phyloP scores from a whole-genome alignment of 1,140 invertebrate genomes.

The Paramacrobiotus metropolitanus region DNA sequence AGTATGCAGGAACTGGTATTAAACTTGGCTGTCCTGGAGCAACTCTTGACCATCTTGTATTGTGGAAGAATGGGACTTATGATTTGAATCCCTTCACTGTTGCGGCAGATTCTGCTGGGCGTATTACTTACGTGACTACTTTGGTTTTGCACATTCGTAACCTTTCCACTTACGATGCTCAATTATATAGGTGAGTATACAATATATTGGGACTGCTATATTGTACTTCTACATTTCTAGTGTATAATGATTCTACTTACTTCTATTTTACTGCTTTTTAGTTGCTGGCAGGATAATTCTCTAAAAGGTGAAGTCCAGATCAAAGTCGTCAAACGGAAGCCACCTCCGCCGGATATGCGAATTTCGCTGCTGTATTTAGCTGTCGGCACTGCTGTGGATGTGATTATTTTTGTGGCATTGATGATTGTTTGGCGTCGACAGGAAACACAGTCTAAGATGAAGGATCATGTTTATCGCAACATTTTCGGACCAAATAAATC shows the following conservation, averaged over 20 bases:
- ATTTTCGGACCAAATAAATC: too few species aligned
- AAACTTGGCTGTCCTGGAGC: neutral
- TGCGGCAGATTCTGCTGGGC: neutral
- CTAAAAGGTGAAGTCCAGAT: neutral
- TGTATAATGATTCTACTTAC: neutral
- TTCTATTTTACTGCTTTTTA: neutral
- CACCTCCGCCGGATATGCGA: neutral
- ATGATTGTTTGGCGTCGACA: neutral
- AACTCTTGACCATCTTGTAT: neutral
- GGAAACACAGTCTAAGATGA: too few species aligned
- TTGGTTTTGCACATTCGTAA: neutral
- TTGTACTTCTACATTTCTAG: too few species aligned
- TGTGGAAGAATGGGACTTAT: neutral
- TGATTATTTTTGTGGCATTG: neutral
- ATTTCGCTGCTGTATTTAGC: neutral
- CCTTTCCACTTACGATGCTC: neutral
- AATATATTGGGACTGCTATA: too few species aligned
- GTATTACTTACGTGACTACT: neutral
- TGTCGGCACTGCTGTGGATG: neutral
- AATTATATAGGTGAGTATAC: neutral
- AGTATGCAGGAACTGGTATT: neutral
- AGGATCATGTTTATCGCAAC: too few species aligned
- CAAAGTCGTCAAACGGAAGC: conserved; percentile 1
- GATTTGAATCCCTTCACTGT: neutral
- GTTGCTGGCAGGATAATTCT: neutral